These are phyloP conservation scores for Pitangus sulphuratus DNA, from an alignment of 2,797 vertebrate genomes.

Conservation along the genomic window DNA sequence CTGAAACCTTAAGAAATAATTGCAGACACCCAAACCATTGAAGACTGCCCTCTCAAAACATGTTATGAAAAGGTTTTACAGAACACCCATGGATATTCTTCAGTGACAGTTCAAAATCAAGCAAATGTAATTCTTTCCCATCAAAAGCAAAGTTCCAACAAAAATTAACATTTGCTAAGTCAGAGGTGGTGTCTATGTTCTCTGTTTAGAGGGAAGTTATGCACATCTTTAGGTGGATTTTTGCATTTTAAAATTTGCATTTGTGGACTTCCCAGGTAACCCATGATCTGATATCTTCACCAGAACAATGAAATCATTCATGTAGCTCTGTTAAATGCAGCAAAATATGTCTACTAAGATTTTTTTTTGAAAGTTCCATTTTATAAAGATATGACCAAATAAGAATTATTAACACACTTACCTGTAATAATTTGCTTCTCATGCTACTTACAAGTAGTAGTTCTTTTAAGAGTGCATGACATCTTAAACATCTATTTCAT, in stretches of 20 bases:
- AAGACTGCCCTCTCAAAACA: neutral
- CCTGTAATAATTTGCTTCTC: neutral
- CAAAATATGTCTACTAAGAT: neutral
- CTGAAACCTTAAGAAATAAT: neutral
- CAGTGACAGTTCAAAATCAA: neutral
- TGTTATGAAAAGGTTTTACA: neutral
- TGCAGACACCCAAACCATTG: neutral
- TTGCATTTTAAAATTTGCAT: neutral
- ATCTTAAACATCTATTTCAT: neutral
- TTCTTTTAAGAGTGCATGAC: neutral
- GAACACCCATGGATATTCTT: neutral
- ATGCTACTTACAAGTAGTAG: neutral
- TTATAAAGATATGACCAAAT: neutral
- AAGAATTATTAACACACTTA: neutral
- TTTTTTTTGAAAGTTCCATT: neutral
- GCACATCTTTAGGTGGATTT: neutral
- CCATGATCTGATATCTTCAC: neutral
- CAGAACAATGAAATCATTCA: neutral
- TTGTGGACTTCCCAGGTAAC: neutral
- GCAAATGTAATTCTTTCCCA: neutral
- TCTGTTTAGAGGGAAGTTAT: neutral
- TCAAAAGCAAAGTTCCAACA: neutral
- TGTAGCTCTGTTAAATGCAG: neutral
- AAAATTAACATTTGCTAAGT: neutral
- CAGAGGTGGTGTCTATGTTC: neutral